phyloP scores from a whole-genome alignment of 2,888 invertebrate genomes.

The Halictus quadricinctus region DNA sequence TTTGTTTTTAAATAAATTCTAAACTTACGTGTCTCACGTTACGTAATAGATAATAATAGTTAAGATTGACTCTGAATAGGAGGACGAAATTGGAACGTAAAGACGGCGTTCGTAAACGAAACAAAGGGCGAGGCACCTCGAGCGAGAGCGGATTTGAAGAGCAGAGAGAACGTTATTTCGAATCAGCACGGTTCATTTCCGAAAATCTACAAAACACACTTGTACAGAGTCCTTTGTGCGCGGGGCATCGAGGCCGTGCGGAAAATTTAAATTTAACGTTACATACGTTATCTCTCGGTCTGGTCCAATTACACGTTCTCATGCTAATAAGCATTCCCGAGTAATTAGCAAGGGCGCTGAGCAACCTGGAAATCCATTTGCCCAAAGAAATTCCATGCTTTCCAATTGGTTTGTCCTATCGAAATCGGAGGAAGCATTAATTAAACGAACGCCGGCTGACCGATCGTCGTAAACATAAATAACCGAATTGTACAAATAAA shows the following conservation, averaged over 20 bases:
- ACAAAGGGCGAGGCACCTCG: neutral
- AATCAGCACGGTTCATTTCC: neutral
- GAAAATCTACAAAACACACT: neutral
- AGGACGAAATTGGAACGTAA: neutral
- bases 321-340: conserved; percentile 21
- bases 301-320: conserved; percentile 16
- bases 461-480: conserved; percentile 31
- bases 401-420: conserved; percentile 1
- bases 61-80: neutral
- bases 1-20: neutral
- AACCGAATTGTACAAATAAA: conserved; percentile 5
- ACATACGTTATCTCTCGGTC: conserved; percentile 13
- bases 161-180: neutral
- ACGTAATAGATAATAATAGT: too few relatives aligned
- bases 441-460: conserved; percentile 21
- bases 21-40: neutral
- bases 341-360: conserved; percentile 3
- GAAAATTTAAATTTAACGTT: conserved; percentile 29
- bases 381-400: conserved; percentile 16
- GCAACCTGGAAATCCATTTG: conserved; percentile 20
- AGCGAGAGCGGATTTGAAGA: neutral
- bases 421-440: conserved; percentile 15
- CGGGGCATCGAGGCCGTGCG: neutral
- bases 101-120: neutral
- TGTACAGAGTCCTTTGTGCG: neutral